Evolutionary conservation across 1,140 invertebrate species (phyloP), one percentile per base, ranked within the genome.

Genomic region (Leptoteleia sp.): DNA sequence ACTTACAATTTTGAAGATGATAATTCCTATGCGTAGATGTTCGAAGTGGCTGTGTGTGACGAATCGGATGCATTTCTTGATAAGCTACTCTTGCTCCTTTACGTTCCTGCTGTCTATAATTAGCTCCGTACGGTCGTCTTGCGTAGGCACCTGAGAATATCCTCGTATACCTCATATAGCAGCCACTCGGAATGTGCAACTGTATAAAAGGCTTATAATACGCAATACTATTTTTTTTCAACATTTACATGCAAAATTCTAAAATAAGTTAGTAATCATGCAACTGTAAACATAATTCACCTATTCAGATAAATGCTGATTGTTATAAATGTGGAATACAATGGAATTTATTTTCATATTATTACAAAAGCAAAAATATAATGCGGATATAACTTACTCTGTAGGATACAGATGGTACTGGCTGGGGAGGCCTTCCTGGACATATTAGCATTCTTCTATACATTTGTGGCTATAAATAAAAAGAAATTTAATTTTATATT

Each of bases 141-240:
- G 84, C 68, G 45, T 88, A 88, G 38, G 86, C 71, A 3, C 87
- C 86, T 4, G 87, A 88, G 75, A 87, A 88, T 67, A 87, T 82
- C 37, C 87, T 85, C 27, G 86, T 88, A 48, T 88, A 88, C 25
- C 84, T 82, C 67, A 87, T 85, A 48, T 87, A 88, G 37, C 88
- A 89, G 17, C 88, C 87, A 55, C 76, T 84, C 13, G 87, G 87
- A 71, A 88, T 87, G 77, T 88, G 85, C 83, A 82, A 86, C 85
- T 88, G 71, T 9, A 79, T 22, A 70, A 61, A 57, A 38, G 59
- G n/a, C n/a, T n/a, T n/a, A n/a, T n/a, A n/a, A n/a, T n/a, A n/a
- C n/a, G n/a, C n/a, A n/a, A n/a, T n/a, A n/a, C n/a, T n/a, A n/a
- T n/a, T n/a, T n/a, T n/a, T n/a, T n/a, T n/a, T n/a, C n/a, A n/a